These are phyloP conservation scores for Heliocidaris tuberculata DNA, from an alignment of 35 echinoderm and acorn worm species.

Conservation along the genomic window DNA sequence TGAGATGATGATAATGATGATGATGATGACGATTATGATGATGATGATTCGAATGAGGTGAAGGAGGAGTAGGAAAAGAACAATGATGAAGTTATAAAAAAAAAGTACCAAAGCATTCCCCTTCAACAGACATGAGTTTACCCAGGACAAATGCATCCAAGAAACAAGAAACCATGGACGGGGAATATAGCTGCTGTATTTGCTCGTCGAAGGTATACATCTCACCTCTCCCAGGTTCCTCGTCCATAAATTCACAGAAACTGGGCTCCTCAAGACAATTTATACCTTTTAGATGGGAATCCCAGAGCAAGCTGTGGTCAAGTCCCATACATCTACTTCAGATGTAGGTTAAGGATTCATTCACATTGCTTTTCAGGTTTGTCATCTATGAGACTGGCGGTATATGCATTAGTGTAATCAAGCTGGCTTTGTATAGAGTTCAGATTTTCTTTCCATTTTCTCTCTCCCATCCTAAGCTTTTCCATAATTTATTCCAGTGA, in stretches of 20 bases:
- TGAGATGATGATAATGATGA: too few relatives aligned
- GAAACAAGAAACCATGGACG: too few relatives aligned
- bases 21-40: too few relatives aligned
- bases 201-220: neutral
- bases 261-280: neutral
- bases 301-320: neutral
- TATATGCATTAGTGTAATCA: neutral
- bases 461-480: neutral
- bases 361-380: neutral
- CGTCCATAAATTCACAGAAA: neutral
- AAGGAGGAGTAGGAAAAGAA: too few relatives aligned
- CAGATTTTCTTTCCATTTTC: neutral
- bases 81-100: too few relatives aligned
- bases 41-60: too few relatives aligned
- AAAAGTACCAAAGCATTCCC: too few relatives aligned
- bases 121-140: too few relatives aligned
- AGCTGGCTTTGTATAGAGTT: neutral
- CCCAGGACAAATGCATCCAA: too few relatives aligned
- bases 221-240: neutral
- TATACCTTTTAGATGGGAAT: neutral
- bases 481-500: too few relatives aligned
- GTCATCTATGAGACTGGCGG: neutral
- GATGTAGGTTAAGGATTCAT: neutral
- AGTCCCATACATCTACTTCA: neutral
- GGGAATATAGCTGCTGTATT: neutral